A percentile compares a stretch with the other conserved stretches of the same genome.
These are phyloP conservation scores for Stylophora pistillata DNA, from an alignment of 64 coral and sea anemone species.

Conservation along the genomic window DNA sequence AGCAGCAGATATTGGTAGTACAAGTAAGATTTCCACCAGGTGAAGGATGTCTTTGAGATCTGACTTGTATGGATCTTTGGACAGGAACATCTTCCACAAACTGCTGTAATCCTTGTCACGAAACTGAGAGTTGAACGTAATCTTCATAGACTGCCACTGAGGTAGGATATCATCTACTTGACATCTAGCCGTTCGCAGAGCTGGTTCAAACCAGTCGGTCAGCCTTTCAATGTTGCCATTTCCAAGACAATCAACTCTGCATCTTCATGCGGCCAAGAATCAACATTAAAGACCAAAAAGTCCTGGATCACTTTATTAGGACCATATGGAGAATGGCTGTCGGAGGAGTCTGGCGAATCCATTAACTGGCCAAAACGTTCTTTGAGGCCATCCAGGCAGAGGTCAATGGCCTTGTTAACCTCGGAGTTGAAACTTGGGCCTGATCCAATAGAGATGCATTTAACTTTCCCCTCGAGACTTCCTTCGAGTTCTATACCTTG, in stretches of 20 bases:
- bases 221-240: constrained; percentile 29
- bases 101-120: constrained; percentile 35
- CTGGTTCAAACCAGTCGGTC: constrained; percentile 21
- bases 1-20: constrained; percentile 62
- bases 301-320: neutral
- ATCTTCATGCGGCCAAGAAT: constrained; percentile 29
- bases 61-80: constrained; percentile 48
- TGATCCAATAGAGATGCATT: neutral
- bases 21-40: constrained; percentile 58
- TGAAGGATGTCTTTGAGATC: constrained; percentile 60
- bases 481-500: constrained; percentile 12
- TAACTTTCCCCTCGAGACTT: constrained; percentile 19
- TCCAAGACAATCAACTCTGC: constrained; percentile 39
- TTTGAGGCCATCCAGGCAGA: constrained; percentile 12
- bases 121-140: constrained; percentile 22
- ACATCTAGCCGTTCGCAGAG: constrained; percentile 18
- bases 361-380: constrained; percentile 17
- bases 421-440: constrained; percentile 8
- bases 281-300: constrained; percentile 39
- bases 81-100: constrained; percentile 47
- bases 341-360: neutral
- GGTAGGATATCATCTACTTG: constrained; percentile 13
- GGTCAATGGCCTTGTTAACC: neutral
- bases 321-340: neutral
- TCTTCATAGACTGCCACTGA: constrained; percentile 51